Conservation (phyloP, 2,113 vertebrate genomes). For the Sceloporus undulatus region DNA sequence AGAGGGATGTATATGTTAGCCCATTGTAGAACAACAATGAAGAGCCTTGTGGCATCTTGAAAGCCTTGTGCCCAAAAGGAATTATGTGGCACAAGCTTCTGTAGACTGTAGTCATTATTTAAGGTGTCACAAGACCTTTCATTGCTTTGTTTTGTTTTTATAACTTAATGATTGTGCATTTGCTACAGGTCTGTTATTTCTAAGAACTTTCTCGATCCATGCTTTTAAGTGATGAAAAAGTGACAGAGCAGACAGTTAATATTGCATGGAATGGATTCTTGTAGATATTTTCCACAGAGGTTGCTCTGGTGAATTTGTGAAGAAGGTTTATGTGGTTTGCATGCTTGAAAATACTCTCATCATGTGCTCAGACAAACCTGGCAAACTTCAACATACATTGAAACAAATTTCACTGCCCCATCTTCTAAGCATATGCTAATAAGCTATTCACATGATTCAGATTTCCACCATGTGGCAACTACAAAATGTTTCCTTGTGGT, state of each 20-base stretch:
- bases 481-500: not conserved
- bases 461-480: slow-evolving; percentile 5
- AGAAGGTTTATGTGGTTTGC: not conserved
- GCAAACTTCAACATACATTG: not conserved
- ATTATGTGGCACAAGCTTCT: not conserved
- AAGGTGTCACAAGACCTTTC: not conserved
- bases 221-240: not conserved
- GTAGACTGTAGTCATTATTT: not conserved
- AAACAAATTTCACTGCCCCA: not conserved
- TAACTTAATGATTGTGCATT: not conserved
- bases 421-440: not conserved
- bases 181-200: not conserved
- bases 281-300: not conserved
- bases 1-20: not conserved
- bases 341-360: slow-evolving; percentile 5
- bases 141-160: not conserved
- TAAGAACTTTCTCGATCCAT: rapidly evolving
- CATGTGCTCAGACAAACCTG: not conserved
- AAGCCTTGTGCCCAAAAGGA: not conserved
- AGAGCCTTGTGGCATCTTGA: not conserved
- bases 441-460: not conserved
- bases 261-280: not conserved
- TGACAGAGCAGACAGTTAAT: slow-evolving; percentile 8
- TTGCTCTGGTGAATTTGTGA: not conserved
- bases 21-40: too few species aligned